Percentiles rank a stretch among this genome's conserved stretches.
These are phyloP conservation scores for Horisme vitalbata DNA, from an alignment of 2,888 invertebrate genomes.

Conservation along the genomic window DNA sequence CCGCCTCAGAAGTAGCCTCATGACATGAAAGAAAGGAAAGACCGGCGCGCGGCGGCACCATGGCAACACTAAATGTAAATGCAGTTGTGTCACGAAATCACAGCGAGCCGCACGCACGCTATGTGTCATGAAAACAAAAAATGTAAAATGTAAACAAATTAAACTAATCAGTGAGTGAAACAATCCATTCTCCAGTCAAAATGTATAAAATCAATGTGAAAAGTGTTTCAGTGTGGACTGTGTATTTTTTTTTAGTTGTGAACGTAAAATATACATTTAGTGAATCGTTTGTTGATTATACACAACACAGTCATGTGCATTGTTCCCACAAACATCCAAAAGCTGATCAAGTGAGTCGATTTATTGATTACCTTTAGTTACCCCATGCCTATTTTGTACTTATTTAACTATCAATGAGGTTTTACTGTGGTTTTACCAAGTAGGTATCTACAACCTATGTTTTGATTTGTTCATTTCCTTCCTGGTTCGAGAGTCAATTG, in stretches of 20 bases:
- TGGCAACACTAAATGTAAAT: too few relatives aligned
- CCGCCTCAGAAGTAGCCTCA: too few relatives aligned
- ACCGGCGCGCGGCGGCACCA: too few relatives aligned
- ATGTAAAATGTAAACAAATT: conserved; percentile 70
- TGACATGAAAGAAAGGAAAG: too few relatives aligned
- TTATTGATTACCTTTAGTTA: conserved; percentile 10
- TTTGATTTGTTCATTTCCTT: too few relatives aligned
- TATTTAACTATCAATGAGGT: too few relatives aligned
- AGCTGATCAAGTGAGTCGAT: conserved; percentile 84
- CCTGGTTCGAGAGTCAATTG: too few relatives aligned
- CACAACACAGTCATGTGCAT: conserved; percentile 53
- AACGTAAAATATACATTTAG: conserved; percentile 42
- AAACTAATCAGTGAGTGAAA: conserved; percentile 48
- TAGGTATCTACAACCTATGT: too few relatives aligned
- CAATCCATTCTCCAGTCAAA: conserved; percentile 28
- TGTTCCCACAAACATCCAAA: conserved; percentile 87
- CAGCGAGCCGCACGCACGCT: conserved; percentile 27
- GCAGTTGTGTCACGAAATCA: conserved; percentile 47
- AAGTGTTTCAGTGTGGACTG: conserved; percentile 44
- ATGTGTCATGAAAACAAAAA: conserved; percentile 22
- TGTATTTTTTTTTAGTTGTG: conserved; percentile 45
- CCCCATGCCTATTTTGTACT: conserved; percentile 10
- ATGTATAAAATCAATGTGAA: conserved; percentile 47
- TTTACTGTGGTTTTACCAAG: too few relatives aligned
- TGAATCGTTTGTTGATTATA: conserved; percentile 44